A percentile compares a stretch with the other conserved stretches of the same genome.
phyloP scores from a whole-genome alignment of 2,113 vertebrate genomes.

The Balaeniceps rex region DNA sequence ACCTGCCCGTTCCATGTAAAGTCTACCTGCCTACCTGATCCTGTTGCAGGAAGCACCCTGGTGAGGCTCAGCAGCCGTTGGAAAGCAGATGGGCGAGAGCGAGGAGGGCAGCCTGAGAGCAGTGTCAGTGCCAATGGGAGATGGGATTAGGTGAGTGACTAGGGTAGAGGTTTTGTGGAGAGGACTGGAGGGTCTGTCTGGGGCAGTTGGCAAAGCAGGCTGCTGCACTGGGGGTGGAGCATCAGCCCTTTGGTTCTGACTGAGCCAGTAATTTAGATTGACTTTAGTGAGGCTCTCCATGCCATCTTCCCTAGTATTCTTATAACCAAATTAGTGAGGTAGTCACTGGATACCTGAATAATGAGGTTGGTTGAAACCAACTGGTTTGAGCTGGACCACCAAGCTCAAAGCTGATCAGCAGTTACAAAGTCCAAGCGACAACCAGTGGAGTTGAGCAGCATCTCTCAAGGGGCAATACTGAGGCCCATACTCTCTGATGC shows the following conservation, averaged over 20 bases:
- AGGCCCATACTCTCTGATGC: neutral
- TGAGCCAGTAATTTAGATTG: neutral
- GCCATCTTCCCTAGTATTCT: neutral
- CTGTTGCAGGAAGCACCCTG: neutral
- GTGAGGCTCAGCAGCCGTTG: rapidly evolving
- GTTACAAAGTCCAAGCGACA: neutral
- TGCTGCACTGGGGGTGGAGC: neutral
- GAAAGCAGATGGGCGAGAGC: neutral
- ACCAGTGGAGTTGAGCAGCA: neutral
- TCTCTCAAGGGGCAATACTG: neutral
- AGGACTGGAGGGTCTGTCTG: neutral
- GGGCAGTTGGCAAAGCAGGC: neutral
- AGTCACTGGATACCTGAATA: neutral
- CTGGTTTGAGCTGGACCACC: neutral
- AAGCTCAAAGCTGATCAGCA: neutral
- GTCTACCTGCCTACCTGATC: neutral
- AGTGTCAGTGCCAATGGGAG: neutral
- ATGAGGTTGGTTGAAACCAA: neutral
- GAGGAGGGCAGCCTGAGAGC: neutral
- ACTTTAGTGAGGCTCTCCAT: neutral
- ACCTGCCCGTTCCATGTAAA: neutral
- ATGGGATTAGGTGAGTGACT: neutral
- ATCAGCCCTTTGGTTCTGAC: neutral
- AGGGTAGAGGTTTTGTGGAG: neutral
- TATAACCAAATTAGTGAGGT: neutral